These are phyloP conservation scores for Sterna hirundo DNA, from an alignment of 2,113 vertebrate species.

Conservation along the genomic window DNA sequence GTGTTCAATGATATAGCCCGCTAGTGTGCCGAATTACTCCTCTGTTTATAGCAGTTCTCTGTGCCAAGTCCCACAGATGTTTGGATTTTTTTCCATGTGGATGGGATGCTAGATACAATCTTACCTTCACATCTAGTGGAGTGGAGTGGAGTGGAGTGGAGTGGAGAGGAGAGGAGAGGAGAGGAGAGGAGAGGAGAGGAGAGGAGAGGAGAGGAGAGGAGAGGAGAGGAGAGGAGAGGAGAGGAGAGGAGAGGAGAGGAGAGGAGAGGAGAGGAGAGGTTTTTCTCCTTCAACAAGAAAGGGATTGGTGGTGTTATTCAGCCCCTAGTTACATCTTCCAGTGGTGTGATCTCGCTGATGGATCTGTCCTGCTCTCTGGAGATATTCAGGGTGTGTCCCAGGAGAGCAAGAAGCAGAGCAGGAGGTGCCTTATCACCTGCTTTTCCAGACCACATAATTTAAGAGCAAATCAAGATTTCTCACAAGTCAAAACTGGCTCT, in stretches of 20 bases:
- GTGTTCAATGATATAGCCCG: neutral
- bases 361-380: neutral
- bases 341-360: neutral
- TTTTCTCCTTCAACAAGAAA: neutral
- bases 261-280: too few relatives aligned
- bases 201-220: neutral
- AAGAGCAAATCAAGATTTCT: neutral
- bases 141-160: too few relatives aligned
- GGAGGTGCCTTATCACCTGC: neutral
- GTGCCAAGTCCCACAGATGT: neutral
- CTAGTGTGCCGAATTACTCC: neutral
- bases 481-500: neutral
- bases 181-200: neutral
- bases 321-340: neutral
- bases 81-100: neutral
- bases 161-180: neutral
- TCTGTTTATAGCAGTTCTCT: neutral
- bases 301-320: neutral
- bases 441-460: neutral
- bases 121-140: neutral
- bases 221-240: too few relatives aligned
- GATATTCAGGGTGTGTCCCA: neutral
- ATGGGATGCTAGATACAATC: neutral
- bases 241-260: too few relatives aligned
- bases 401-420: neutral